Conservation (phyloP, 2,113 vertebrate genomes). For the Vulpes lagopus region DNA sequence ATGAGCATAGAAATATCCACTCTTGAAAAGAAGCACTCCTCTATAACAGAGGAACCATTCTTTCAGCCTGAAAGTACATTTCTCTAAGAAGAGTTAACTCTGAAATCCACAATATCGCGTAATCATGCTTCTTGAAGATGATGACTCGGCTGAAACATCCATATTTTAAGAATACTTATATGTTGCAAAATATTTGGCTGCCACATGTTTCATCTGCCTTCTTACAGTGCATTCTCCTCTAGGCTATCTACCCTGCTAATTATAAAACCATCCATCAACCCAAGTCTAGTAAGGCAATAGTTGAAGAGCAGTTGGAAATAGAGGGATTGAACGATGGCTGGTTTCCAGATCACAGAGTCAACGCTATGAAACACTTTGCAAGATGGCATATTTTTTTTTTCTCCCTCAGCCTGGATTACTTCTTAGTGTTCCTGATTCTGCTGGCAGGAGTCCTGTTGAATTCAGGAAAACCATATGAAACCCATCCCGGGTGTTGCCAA, state of each 20-base stretch:
- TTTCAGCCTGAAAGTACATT: slow-evolving; percentile 40
- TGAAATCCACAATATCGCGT: not conserved
- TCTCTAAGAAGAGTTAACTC: slow-evolving; percentile 1
- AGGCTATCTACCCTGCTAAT: slow-evolving; percentile 79
- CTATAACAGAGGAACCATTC: not conserved
- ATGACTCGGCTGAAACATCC: slow-evolving; percentile 50
- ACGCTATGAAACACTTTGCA: slow-evolving; percentile 75
- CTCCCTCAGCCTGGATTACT: slow-evolving; percentile 75
- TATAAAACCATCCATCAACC: slow-evolving; percentile 82
- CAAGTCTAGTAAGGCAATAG: slow-evolving; percentile 78
- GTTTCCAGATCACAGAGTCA: slow-evolving; percentile 83
- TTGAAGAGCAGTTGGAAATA: slow-evolving; percentile 83
- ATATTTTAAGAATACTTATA: slow-evolving; percentile 76
- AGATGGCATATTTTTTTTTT: slow-evolving; percentile 76
- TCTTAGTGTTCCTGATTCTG: slow-evolving; percentile 80
- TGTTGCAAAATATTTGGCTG: slow-evolving; percentile 86
- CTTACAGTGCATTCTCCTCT: slow-evolving; percentile 71
- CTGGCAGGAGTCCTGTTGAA: slow-evolving; percentile 78
- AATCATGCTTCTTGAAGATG: slow-evolving; percentile 42
- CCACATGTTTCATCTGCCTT: slow-evolving; percentile 77
- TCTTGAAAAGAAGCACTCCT: not conserved
- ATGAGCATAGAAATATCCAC: not conserved
- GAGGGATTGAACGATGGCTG: slow-evolving; percentile 80
- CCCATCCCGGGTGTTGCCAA: slow-evolving; percentile 76
- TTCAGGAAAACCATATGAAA: slow-evolving; percentile 82